These are phyloP conservation scores for Brachystomella parvula DNA, from an alignment of 1,140 invertebrate genomes.

Conservation along the genomic window DNA sequence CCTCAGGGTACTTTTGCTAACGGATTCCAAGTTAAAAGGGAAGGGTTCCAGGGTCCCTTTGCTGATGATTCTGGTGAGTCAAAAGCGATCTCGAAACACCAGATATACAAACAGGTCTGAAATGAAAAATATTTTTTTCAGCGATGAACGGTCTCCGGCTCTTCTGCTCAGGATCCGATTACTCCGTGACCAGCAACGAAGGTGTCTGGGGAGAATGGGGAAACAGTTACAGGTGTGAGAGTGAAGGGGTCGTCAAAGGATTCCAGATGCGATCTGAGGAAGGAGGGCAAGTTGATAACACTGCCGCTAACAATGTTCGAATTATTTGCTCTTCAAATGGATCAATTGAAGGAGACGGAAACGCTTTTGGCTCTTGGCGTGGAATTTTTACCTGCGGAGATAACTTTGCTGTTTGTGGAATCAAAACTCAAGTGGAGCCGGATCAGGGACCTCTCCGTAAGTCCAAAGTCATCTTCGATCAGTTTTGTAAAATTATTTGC, in stretches of 20 bases:
- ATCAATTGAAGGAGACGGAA: background rate
- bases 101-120: too few relatives aligned
- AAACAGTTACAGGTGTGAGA: background rate
- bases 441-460: background rate
- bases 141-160: background rate
- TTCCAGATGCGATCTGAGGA: constrained; percentile 5
- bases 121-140: too few relatives aligned
- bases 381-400: background rate
- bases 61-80: too few relatives aligned
- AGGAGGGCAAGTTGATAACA: constrained; percentile 2
- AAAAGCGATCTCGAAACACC: too few relatives aligned
- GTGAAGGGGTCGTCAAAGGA: background rate
- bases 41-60: too few relatives aligned
- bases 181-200: background rate
- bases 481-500: background rate
- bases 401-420: background rate
- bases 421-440: background rate
- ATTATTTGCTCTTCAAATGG: background rate
- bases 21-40: background rate
- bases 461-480: background rate
- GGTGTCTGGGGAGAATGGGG: background rate
- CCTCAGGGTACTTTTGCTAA: background rate
- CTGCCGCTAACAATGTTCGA: constrained; percentile 6
- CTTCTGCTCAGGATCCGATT: background rate
- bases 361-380: background rate